Conservation (phyloP, 2,113 vertebrate species). For the Nerophis lumbriciformis region DNA sequence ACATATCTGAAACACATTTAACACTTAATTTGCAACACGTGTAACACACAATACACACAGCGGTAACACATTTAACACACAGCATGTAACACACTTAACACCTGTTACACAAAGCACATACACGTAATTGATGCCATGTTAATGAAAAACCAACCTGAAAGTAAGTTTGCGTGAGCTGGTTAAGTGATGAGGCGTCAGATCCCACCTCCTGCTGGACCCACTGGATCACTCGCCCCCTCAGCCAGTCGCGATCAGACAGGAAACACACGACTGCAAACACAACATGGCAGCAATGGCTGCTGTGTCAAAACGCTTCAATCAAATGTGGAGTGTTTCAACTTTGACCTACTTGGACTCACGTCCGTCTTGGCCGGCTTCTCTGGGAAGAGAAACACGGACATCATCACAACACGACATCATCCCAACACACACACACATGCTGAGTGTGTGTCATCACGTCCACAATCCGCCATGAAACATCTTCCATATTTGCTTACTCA, state of each 20-base stretch:
- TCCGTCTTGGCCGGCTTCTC: conserved; percentile 19
- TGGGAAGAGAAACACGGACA: conserved; percentile 15
- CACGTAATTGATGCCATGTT: not conserved
- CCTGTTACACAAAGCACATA: conserved; percentile 1
- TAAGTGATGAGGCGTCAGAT: not conserved
- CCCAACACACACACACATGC: too few species aligned
- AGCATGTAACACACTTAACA: too few species aligned
- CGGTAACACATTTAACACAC: too few species aligned
- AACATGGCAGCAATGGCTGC: not conserved
- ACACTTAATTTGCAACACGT: too few species aligned
- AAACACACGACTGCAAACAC: conserved; percentile 41
- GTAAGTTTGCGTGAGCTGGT: conserved; percentile 21
- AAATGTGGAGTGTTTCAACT: not conserved
- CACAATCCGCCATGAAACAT: too few species aligned
- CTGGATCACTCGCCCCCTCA: conserved; percentile 41
- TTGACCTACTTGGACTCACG: conserved; percentile 44
- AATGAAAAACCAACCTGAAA: conserved; percentile 29
- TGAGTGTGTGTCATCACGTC: too few species aligned
- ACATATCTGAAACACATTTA: too few species aligned
- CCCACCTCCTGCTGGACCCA: conserved; percentile 38
- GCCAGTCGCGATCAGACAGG: conserved; percentile 46
- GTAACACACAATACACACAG: too few species aligned
- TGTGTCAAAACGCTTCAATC: not conserved
- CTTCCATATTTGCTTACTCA: too few species aligned
- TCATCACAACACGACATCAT: not conserved